Evolutionary conservation across 2,113 vertebrate species (phyloP).

Genomic region (Ranitomeya imitator): DNA sequence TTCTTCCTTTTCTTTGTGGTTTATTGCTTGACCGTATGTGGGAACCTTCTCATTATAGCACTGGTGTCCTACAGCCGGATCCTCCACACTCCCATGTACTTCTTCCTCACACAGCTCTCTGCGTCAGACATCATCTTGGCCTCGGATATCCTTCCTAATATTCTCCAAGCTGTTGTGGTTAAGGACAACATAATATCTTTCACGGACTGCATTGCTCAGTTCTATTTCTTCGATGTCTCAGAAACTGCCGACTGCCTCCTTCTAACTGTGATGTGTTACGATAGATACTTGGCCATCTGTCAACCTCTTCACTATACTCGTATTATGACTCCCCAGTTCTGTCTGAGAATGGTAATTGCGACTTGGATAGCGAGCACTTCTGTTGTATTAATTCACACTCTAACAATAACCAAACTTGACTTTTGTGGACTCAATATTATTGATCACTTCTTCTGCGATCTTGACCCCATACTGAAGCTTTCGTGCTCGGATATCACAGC

Average conservation of each 20-base stretch:
- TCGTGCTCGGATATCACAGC: slow-evolving; percentile 30
- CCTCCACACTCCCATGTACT: slow-evolving; percentile 39
- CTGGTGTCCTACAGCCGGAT: background rate
- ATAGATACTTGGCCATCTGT: slow-evolving; percentile 66
- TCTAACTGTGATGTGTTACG: slow-evolving; percentile 64
- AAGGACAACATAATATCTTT: slow-evolving; percentile 5
- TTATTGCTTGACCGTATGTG: slow-evolving; percentile 6
- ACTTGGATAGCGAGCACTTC: background rate
- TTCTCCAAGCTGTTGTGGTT: background rate
- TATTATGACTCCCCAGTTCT: slow-evolving; percentile 6
- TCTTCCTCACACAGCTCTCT: slow-evolving; percentile 37
- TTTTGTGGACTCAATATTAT: slow-evolving; percentile 24
- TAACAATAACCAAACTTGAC: background rate
- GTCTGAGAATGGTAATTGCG: background rate
- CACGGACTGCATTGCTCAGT: slow-evolving; percentile 10
- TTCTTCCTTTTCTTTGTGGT: slow-evolving; percentile 17
- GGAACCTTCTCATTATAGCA: slow-evolving; percentile 17
- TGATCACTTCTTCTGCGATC: slow-evolving; percentile 43
- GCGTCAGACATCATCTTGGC: slow-evolving; percentile 28
- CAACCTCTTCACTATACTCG: slow-evolving; percentile 22
- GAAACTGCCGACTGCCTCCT: slow-evolving; percentile 59
- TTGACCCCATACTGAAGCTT: slow-evolving; percentile 17
- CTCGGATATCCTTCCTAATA: slow-evolving; percentile 5
- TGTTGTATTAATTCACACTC: background rate
- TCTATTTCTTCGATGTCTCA: background rate